Evolutionary conservation across 1,140 invertebrate species (phyloP).

Genomic region (Drosophila mayri): DNA sequence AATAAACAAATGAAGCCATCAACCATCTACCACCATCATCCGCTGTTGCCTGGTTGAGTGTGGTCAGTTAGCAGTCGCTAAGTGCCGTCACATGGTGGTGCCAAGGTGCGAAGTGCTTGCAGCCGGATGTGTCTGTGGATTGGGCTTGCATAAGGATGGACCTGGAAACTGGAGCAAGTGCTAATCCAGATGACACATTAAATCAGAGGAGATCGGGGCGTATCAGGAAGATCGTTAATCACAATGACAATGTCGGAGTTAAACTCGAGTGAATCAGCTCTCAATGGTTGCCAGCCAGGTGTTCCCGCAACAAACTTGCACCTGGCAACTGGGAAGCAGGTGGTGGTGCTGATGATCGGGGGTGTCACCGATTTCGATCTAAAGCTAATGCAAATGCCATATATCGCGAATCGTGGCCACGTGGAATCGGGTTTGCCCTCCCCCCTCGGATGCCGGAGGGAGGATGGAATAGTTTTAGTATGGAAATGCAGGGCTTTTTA

Average conservation of each 20-base stretch:
- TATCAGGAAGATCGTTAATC: not conserved
- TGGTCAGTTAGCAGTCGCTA: conserved; percentile 39
- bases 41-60: conserved; percentile 17
- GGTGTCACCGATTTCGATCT: conserved; percentile 2
- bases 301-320: conserved; percentile 17
- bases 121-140: conserved; percentile 30
- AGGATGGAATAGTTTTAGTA: conserved; percentile 1
- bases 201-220: not conserved
- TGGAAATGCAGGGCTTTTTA: conserved; percentile 2
- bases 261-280: conserved; percentile 12
- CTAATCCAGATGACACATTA: no score
- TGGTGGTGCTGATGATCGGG: not conserved
- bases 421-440: conserved; percentile 9
- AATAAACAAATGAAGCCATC: conserved; percentile 19
- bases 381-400: conserved; percentile 9
- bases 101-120: conserved; percentile 12
- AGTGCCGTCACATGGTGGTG: conserved; percentile 33
- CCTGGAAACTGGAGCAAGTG: not conserved
- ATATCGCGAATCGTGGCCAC: conserved; percentile 38
- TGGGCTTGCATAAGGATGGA: conserved; percentile 1
- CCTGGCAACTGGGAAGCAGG: conserved; percentile 33
- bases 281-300: conserved; percentile 18
- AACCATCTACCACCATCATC: not conserved
- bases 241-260: not conserved
- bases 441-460: not conserved